phyloP scores from a whole-genome alignment of 2,888 invertebrate genomes.

The Dorcus hopei region DNA sequence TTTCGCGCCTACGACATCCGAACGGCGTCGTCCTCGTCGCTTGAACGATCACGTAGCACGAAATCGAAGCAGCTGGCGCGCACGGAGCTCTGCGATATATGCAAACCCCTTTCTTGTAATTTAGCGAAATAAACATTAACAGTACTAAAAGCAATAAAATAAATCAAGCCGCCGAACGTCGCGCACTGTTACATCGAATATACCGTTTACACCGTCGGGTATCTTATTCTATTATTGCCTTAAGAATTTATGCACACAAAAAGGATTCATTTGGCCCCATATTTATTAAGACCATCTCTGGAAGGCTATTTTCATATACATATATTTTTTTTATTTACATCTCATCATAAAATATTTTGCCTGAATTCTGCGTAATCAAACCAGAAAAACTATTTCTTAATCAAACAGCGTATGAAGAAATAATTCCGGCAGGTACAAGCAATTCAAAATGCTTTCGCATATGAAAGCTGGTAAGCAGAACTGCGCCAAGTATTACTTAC shows the following conservation, averaged over 20 bases:
- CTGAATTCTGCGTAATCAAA: too few species aligned
- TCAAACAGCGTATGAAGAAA: too few species aligned
- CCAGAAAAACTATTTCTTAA: too few species aligned
- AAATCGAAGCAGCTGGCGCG: slow-evolving; percentile 20
- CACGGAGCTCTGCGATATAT: slow-evolving; percentile 35
- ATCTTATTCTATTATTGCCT: slow-evolving; percentile 2
- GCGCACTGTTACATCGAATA: slow-evolving; percentile 38
- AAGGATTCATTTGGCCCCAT: not conserved
- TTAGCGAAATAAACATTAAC: slow-evolving; percentile 58
- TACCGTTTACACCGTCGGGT: slow-evolving; percentile 10
- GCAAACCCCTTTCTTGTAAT: slow-evolving; percentile 58
- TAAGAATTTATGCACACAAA: slow-evolving; percentile 2
- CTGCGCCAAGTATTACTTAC: too few species aligned
- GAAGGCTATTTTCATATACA: too few species aligned
- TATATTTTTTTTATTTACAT: too few species aligned
- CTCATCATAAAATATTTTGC: too few species aligned
- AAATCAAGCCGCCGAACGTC: slow-evolving; percentile 52
- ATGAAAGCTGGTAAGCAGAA: too few species aligned
- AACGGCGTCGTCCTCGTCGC: slow-evolving; percentile 1
- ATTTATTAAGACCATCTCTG: too few species aligned
- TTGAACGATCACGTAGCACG: not conserved
- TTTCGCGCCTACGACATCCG: not conserved
- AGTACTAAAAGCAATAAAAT: slow-evolving; percentile 58
- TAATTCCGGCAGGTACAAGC: too few species aligned
- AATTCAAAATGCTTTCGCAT: too few species aligned